Conservation (phyloP, 2,888 invertebrate species). For the Biston stratarius region DNA sequence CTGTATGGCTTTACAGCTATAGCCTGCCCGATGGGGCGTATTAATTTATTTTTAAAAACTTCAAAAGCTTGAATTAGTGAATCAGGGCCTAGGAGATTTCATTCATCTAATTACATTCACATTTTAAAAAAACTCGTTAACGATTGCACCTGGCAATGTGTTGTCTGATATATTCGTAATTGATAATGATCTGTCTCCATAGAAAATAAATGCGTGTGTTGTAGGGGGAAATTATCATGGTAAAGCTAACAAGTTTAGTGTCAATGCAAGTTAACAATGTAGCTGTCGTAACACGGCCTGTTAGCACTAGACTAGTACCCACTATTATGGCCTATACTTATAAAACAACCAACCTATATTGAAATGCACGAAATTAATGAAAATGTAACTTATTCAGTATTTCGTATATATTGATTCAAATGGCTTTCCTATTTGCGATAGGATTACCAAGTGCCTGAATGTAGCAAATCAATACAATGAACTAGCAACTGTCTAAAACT, state of each 20-base stretch:
- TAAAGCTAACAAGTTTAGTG: not conserved
- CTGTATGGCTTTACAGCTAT: no score
- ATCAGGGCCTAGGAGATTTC: no score
- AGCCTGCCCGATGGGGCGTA: no score
- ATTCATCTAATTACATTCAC: no score
- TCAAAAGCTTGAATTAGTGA: no score
- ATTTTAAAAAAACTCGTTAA: no score
- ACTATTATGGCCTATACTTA: conserved; percentile 5
- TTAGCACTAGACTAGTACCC: not conserved
- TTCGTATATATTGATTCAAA: not conserved
- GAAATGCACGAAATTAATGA: not conserved
- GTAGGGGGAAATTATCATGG: not conserved
- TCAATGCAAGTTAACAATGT: not conserved
- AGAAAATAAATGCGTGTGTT: not conserved
- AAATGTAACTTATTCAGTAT: conserved; percentile 12
- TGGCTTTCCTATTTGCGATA: conserved; percentile 3
- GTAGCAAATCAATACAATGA: conserved; percentile 3
- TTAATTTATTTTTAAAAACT: no score
- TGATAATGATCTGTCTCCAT: not conserved
- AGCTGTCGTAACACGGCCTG: not conserved
- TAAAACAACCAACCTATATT: not conserved
- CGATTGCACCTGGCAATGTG: no score
- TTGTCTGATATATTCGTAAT: not conserved
- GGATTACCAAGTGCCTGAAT: conserved; percentile 10
- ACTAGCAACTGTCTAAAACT: not conserved